These are phyloP conservation scores for Apogon talboti DNA, from an alignment of 2,797 vertebrate genomes.

Conservation along the genomic window DNA sequence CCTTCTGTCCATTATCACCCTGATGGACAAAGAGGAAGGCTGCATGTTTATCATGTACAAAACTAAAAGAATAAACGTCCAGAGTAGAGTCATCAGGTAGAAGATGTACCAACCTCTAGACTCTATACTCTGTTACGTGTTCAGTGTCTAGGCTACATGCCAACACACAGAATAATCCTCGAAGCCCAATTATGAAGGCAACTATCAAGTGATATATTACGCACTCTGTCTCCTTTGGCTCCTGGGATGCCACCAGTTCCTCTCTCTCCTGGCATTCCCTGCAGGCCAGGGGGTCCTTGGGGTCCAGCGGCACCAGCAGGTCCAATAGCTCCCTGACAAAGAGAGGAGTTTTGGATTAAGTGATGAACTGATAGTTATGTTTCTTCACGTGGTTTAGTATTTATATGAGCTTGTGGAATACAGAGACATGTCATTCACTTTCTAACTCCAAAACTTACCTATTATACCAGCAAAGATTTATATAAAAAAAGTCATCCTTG, in stretches of 20 bases:
- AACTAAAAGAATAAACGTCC: neutral
- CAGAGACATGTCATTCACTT: neutral
- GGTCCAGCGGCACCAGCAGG: conserved; percentile 87
- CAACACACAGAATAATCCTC: conserved; percentile 1
- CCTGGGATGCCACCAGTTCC: conserved; percentile 92
- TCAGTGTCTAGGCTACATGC: neutral
- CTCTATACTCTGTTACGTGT: too few relatives aligned
- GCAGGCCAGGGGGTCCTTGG: conserved; percentile 94
- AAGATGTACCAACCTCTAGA: too few relatives aligned
- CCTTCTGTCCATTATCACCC: conserved; percentile 95
- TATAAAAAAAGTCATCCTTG: neutral
- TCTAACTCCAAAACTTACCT: neutral
- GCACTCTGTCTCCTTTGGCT: conserved; percentile 96
- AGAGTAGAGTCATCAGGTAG: too few relatives aligned
- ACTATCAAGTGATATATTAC: conserved; percentile 46
- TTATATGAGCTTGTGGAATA: neutral
- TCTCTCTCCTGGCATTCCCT: conserved; percentile 98
- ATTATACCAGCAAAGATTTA: neutral
- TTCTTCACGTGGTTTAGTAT: neutral
- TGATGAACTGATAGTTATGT: neutral
- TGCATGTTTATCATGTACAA: conserved; percentile 1
- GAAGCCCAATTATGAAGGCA: neutral
- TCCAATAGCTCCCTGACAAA: conserved; percentile 89
- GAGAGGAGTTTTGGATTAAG: conserved; percentile 3
- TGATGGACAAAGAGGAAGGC: conserved; percentile 59